Evolutionary conservation across 2,113 vertebrate genomes (phyloP).

Genomic region (Chinchilla lanigera): DNA sequence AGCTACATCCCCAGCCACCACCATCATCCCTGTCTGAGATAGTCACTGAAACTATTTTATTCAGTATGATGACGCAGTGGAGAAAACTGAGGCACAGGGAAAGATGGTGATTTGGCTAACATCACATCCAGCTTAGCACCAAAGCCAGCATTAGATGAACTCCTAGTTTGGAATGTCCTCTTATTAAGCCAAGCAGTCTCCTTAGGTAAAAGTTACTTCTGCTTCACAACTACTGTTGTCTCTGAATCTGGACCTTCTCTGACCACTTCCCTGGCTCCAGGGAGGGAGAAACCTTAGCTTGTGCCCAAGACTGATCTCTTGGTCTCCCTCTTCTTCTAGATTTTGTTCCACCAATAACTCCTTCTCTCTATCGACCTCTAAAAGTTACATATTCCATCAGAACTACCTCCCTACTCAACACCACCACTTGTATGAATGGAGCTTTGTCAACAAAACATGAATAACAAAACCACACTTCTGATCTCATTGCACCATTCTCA

Average conservation of each 20-base stretch:
- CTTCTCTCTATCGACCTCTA: neutral
- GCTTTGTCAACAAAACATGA: conserved; percentile 7
- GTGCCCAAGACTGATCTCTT: neutral
- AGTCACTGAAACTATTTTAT: neutral
- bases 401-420: neutral
- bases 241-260: conserved; percentile 27
- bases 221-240: neutral
- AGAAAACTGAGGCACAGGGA: neutral
- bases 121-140: neutral
- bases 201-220: neutral
- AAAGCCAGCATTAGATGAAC: conserved; percentile 24
- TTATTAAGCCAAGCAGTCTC: neutral
- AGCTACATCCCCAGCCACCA: neutral
- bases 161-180: neutral
- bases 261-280: neutral
- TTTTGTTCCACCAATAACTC: neutral
- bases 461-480: neutral
- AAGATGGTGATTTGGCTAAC: neutral
- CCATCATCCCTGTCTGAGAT: neutral
- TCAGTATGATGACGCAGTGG: neutral
- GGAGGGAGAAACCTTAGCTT: neutral
- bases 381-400: neutral
- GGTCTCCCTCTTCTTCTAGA: neutral
- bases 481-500: neutral
- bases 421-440: neutral